Conservation (phyloP, 2,797 vertebrate genomes). For the Melanotaenia maccullochi region DNA sequence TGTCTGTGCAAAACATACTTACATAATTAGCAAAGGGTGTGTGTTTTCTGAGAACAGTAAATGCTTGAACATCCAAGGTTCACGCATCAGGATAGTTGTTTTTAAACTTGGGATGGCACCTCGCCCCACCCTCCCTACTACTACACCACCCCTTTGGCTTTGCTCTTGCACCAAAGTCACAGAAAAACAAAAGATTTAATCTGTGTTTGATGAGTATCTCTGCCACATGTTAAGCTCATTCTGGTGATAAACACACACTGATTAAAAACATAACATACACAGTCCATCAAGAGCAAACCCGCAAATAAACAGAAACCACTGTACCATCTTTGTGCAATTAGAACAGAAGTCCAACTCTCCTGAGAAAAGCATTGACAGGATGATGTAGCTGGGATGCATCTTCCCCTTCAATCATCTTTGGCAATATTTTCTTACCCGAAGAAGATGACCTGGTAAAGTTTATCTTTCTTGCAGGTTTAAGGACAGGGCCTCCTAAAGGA, state of each 20-base stretch:
- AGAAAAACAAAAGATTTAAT: neutral
- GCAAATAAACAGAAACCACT: slow-evolving; percentile 44
- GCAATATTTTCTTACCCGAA: neutral
- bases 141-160: no score
- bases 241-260: slow-evolving; percentile 43
- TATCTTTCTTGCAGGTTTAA: neutral
- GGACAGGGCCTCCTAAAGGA: neutral
- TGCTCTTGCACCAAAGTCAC: neutral
- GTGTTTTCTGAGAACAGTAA: no score
- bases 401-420: slow-evolving; percentile 10
- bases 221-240: neutral
- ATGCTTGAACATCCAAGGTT: no score
- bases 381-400: no score
- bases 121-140: no score
- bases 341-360: slow-evolving; percentile 12
- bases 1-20: no score
- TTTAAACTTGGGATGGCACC: no score
- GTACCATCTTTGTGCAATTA: slow-evolving; percentile 42
- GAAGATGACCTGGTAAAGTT: neutral
- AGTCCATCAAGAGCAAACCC: slow-evolving; percentile 15
- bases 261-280: slow-evolving; percentile 56
- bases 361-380: slow-evolving; percentile 19
- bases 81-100: no score
- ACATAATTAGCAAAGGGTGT: no score
- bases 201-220: slow-evolving; percentile 1